Conservation (phyloP, 1,140 invertebrate species). For the Agrilus planipennis region DNA sequence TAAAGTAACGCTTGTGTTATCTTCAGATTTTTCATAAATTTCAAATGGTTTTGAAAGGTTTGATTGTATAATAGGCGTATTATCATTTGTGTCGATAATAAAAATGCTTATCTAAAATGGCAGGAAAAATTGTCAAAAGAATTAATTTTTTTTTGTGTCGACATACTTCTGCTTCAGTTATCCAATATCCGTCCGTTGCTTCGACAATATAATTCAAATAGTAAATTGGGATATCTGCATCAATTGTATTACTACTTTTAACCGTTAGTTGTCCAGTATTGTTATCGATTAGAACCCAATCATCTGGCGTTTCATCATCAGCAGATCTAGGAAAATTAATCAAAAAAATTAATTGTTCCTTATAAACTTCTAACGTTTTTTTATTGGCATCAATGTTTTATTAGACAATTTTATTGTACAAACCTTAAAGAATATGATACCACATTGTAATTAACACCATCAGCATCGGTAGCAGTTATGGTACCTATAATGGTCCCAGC, state of each 20-base stretch:
- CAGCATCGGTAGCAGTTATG: constrained; percentile 40
- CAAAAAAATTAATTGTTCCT: constrained; percentile 3
- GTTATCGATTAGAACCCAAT: constrained; percentile 34
- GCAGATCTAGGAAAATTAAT: constrained; percentile 29
- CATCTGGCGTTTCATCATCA: constrained; percentile 28
- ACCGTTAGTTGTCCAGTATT: constrained; percentile 35
- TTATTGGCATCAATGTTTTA: not conserved
- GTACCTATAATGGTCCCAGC: constrained; percentile 34
- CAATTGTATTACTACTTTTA: constrained; percentile 31
- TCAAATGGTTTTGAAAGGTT: too few relatives aligned
- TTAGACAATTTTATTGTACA: constrained; percentile 1
- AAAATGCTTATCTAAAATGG: too few relatives aligned
- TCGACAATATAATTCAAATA: not conserved
- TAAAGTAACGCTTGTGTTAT: too few relatives aligned
- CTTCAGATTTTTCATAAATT: too few relatives aligned
- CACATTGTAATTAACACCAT: constrained; percentile 32
- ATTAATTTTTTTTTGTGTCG: too few relatives aligned
- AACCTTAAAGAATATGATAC: constrained; percentile 18
- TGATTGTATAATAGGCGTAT: too few relatives aligned
- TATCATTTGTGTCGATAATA: too few relatives aligned
- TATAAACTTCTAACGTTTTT: too few relatives aligned
- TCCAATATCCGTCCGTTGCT: not conserved
- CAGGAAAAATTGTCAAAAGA: too few relatives aligned
- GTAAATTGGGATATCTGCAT: constrained; percentile 34
- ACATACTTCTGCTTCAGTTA: not conserved